Base-by-base conservation (phyloP, 1,140 invertebrate genomes). In the Zelostemma sp. region DNA sequence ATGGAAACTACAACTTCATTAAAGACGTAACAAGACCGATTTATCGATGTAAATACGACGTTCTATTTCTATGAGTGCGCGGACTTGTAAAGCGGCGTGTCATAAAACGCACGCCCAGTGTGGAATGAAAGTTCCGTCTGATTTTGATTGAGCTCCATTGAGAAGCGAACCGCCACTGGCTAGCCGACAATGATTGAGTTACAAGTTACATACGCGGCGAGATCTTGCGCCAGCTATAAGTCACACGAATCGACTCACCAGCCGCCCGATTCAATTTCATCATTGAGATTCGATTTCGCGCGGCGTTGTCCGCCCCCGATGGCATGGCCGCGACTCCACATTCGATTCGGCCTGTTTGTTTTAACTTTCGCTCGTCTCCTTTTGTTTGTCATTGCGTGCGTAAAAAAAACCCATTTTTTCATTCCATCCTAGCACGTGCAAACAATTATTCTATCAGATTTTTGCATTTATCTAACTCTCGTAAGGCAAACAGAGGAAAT, bases 331-430 rank as follows among this genome's bases (percentile, higher is more conserved):
- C 48, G 43, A 40, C 33, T 66, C 48, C 48, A 58, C 58, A 58
- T 58, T 59, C 48, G 58, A 59, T 66, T 41, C 25, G 40, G 49
- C 43, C 12, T 49, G 62, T 66, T 66, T 66, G 49, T 55, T 66
- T 58, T 40, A 66, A 59, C 18, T 66, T 66, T 54, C 45, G 16
- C 25, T 28, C 17, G 28, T 48, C n/a, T 19, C 46, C 35, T 66
- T 38, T 66, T 66, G 54, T 66, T 66, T 63, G 53, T 63, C 46
- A 63, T 63, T 28, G 48, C 53, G 38, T 25, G 35, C 45, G 45
- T 19, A 31, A 3, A 31, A 1, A 8, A n/a, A 33, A 17, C 6
- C 16, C 14, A 31, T 49, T 31, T 49, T 50, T 50, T 35, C 31
- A 17, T 35, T 35, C 35, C 6, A 11, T 50, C 31, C 35, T 50